A percentile compares a stretch with the other conserved stretches of the same genome.
These are phyloP conservation scores for Ormyrus pomaceus DNA, from an alignment of 2,888 invertebrate genomes.

Conservation along the genomic window DNA sequence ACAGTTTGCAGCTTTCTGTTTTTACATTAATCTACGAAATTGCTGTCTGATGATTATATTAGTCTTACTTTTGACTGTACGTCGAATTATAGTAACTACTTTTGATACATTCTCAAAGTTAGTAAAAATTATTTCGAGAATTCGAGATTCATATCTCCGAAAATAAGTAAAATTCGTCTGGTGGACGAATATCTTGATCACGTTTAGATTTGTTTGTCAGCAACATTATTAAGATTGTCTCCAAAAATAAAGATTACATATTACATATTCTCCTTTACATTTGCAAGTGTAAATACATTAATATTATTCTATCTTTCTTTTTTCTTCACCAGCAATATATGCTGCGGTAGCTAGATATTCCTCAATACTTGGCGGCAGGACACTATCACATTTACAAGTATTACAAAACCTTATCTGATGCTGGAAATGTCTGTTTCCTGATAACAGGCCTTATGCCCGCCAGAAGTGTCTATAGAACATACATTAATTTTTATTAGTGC, in stretches of 20 bases:
- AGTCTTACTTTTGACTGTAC: too few species aligned
- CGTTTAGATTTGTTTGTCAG: too few species aligned
- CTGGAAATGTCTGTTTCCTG: not conserved
- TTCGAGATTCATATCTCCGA: constrained; percentile 9
- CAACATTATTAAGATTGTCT: not conserved
- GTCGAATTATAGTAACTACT: too few species aligned
- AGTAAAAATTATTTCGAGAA: not conserved
- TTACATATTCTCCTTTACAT: not conserved
- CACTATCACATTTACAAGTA: constrained; percentile 8
- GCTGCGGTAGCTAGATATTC: constrained; percentile 5
- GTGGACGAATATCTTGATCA: too few species aligned
- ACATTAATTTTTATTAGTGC: too few species aligned
- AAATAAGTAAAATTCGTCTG: not conserved
- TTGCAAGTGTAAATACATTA: not conserved
- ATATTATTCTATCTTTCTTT: not conserved
- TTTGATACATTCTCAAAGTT: too few species aligned
- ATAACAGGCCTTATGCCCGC: too few species aligned
- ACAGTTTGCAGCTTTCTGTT: too few species aligned
- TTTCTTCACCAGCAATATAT: not conserved
- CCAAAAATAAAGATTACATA: constrained; percentile 7
- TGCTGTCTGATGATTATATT: too few species aligned
- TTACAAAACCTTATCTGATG: not conserved
- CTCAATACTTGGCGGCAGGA: constrained; percentile 5
- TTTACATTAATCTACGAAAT: too few species aligned
- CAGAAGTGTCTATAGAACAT: too few species aligned